Evolutionary conservation across 2,888 invertebrate species (phyloP).

Genomic region (Leptodirus hochenwartii): DNA sequence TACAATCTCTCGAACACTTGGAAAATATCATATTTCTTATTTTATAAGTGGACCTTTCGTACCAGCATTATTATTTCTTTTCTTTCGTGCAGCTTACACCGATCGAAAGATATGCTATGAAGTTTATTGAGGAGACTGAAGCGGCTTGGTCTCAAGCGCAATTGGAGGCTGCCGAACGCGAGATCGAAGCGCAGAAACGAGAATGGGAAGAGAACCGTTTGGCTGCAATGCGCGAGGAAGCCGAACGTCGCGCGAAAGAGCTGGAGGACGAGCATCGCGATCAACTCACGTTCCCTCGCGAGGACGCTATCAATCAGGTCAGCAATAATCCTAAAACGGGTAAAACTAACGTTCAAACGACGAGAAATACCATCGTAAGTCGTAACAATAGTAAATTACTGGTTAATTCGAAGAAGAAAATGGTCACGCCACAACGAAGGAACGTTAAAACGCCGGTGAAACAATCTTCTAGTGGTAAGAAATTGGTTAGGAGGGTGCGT

Average conservation of each 20-base stretch:
- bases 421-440: no score
- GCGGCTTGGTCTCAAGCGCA: slow-evolving; percentile 69
- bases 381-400: slow-evolving; percentile 1
- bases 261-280: slow-evolving; percentile 37
- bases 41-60: no score
- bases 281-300: slow-evolving; percentile 54
- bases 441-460: no score
- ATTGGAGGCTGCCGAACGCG: slow-evolving; percentile 71
- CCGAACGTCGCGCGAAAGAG: slow-evolving; percentile 37
- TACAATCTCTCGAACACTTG: no score
- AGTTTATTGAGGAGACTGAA: slow-evolving; percentile 75
- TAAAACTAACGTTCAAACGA: no score
- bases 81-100: slow-evolving; percentile 56
- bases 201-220: slow-evolving; percentile 77
- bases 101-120: slow-evolving; percentile 90
- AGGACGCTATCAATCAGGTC: slow-evolving; percentile 74
- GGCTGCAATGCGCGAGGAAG: slow-evolving; percentile 48
- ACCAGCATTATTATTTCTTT: slow-evolving; percentile 5
- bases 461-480: no score
- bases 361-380: slow-evolving; percentile 3
- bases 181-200: slow-evolving; percentile 67
- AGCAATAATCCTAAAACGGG: slow-evolving; percentile 30
- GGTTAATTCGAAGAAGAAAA: no score
- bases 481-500: no score
- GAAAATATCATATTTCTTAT: no score